phyloP scores from a whole-genome alignment of 2,113 vertebrate genomes.

The Puntigrus tetrazona region DNA sequence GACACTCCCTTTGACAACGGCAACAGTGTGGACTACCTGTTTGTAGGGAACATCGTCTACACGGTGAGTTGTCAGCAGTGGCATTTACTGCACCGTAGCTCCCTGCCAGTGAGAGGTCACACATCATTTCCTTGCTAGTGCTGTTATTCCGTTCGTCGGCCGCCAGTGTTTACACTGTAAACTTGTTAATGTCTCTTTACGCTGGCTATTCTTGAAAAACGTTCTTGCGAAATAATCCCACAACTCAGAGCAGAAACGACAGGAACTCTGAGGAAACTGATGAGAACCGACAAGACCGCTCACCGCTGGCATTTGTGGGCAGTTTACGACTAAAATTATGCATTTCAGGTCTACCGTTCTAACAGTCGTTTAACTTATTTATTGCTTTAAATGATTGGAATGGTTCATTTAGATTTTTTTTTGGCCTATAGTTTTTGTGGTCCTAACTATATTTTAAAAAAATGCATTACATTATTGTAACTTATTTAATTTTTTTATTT shows the following conservation, averaged over 20 bases:
- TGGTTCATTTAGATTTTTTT: background rate
- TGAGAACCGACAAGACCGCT: background rate
- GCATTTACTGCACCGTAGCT: background rate
- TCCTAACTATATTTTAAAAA: too few relatives aligned
- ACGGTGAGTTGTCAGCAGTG: slow-evolving; percentile 81
- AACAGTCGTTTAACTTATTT: background rate
- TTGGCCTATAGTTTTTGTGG: too few relatives aligned
- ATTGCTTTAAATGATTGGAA: background rate
- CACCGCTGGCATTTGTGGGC: background rate
- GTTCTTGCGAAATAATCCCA: background rate
- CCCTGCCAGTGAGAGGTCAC: slow-evolving; percentile 22
- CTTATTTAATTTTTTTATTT: too few relatives aligned
- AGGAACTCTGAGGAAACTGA: slow-evolving; percentile 3
- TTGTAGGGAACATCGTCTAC: slow-evolving; percentile 98
- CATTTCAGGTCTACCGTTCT: background rate
- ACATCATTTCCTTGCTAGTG: slow-evolving; percentile 1
- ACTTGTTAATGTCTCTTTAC: slow-evolving; percentile 20
- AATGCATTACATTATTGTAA: too few relatives aligned
- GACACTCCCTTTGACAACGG: slow-evolving; percentile 88
- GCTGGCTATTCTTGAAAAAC: slow-evolving; percentile 15
- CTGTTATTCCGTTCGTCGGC: background rate
- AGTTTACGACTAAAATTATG: background rate
- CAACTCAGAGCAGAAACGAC: background rate
- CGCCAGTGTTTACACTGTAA: slow-evolving; percentile 25
- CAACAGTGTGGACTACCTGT: slow-evolving; percentile 92